Percentiles rank a stretch among this genome's conserved stretches.
Conservation (phyloP, 2,797 vertebrate genomes). For the Lateolabrax maculatus region DNA sequence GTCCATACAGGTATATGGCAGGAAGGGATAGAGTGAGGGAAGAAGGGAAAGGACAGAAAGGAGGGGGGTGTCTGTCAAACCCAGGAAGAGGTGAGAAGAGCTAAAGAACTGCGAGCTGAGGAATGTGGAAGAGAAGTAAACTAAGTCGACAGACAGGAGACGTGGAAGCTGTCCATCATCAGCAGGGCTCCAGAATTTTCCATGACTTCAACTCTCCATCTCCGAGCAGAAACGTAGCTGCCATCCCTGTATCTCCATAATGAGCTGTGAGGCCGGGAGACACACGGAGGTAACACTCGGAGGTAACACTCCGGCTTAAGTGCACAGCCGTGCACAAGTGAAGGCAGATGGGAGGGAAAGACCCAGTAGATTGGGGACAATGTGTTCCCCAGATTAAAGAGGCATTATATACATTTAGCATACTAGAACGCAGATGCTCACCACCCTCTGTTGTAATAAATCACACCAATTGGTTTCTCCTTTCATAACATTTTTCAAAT, state of each 20-base stretch:
- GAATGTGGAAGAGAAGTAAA: constrained; percentile 61
- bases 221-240: constrained; percentile 60
- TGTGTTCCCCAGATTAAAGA: constrained; percentile 53
- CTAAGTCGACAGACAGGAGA: constrained; percentile 57
- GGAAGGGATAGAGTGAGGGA: constrained; percentile 4
- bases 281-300: constrained; percentile 28
- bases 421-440: constrained; percentile 38
- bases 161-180: constrained; percentile 74
- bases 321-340: constrained; percentile 40
- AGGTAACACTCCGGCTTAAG: constrained; percentile 45
- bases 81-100: constrained; percentile 50
- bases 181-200: constrained; percentile 68
- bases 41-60: constrained; percentile 13
- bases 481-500: constrained; percentile 42
- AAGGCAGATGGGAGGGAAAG: constrained; percentile 51
- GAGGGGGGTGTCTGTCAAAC: constrained; percentile 58
- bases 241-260: constrained; percentile 61
- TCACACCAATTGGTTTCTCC: constrained; percentile 44
- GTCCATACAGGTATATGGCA: constrained; percentile 63
- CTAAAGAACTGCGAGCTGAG: constrained; percentile 56
- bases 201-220: constrained; percentile 69
- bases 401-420: constrained; percentile 41
- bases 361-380: constrained; percentile 31
- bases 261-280: constrained; percentile 54
- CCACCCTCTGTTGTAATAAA: constrained; percentile 36